These are phyloP conservation scores for Chromobotia macracanthus DNA, from an alignment of 2,797 vertebrate species.

Conservation along the genomic window DNA sequence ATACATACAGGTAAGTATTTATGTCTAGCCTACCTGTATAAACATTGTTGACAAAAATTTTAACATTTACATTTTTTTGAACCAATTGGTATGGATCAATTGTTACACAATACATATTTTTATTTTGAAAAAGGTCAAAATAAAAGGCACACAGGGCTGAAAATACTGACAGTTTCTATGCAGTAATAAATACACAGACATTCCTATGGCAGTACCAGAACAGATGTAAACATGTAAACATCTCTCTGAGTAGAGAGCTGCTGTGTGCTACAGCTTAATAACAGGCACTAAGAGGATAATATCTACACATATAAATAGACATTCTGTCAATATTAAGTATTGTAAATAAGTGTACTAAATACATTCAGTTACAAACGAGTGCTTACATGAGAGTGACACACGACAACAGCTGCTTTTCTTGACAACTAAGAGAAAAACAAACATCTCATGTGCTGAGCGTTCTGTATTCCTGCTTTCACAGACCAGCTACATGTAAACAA, in stretches of 20 bases:
- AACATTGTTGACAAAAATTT: too few relatives aligned
- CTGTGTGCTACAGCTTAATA: constrained; percentile 55
- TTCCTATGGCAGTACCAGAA: constrained; percentile 59
- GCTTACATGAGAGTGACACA: constrained; percentile 15
- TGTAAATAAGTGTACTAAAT: constrained; percentile 50
- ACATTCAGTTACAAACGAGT: constrained; percentile 47
- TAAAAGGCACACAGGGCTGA: constrained; percentile 68
- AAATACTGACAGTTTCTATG: constrained; percentile 56
- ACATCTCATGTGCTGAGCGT: not conserved
- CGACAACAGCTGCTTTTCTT: constrained; percentile 18
- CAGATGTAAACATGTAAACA: constrained; percentile 77
- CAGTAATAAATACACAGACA: constrained; percentile 72
- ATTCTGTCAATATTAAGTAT: constrained; percentile 50
- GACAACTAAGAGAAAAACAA: constrained; percentile 1
- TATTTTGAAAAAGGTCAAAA: constrained; percentile 56
- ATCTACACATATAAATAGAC: constrained; percentile 70
- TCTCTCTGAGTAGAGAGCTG: constrained; percentile 47
- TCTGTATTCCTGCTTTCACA: not conserved
- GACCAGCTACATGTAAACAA: constrained; percentile 37
- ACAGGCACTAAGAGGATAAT: constrained; percentile 65
- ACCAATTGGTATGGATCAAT: too few relatives aligned
- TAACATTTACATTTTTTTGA: too few relatives aligned
- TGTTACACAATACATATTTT: constrained; percentile 42
- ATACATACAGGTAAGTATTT: too few relatives aligned
- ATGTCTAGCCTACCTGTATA: too few relatives aligned